A percentile compares a stretch with the other conserved stretches of the same genome.
phyloP scores from a whole-genome alignment of 2,113 vertebrate species.

The Pluvianellus socialis region DNA sequence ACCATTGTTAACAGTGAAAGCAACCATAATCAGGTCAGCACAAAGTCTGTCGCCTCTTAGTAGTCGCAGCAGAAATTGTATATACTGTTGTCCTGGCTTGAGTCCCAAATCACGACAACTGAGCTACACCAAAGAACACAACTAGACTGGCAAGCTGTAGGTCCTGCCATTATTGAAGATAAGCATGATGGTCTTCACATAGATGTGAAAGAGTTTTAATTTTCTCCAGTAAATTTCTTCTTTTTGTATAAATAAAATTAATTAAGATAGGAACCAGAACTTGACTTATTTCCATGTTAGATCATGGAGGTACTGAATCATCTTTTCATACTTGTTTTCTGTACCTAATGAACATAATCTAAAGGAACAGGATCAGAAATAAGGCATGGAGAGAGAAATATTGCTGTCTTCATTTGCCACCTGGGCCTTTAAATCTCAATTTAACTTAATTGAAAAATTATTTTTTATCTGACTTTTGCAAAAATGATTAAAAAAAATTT shows the following conservation, averaged over 20 bases:
- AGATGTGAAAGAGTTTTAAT: neutral
- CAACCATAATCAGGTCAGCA: neutral
- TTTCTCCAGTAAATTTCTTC: neutral
- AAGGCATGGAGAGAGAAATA: neutral
- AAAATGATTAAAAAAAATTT: neutral
- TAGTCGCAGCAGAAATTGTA: neutral
- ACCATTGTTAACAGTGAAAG: neutral
- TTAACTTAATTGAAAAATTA: neutral
- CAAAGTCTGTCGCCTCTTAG: neutral
- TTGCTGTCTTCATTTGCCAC: neutral
- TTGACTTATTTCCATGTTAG: neutral
- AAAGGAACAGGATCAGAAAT: neutral
- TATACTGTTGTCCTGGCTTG: too few relatives aligned
- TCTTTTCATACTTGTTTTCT: neutral
- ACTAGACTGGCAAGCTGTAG: neutral
- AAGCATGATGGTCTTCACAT: fast-evolving
- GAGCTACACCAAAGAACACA: neutral
- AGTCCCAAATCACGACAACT: too few relatives aligned
- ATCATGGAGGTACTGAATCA: neutral
- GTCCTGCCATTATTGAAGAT: neutral
- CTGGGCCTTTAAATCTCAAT: neutral
- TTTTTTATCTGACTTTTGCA: neutral
- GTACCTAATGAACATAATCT: neutral
- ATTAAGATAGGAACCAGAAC: neutral
- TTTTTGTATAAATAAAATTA: neutral